phyloP scores from a whole-genome alignment of 2,113 vertebrate species.

The Lophius piscatorius region DNA sequence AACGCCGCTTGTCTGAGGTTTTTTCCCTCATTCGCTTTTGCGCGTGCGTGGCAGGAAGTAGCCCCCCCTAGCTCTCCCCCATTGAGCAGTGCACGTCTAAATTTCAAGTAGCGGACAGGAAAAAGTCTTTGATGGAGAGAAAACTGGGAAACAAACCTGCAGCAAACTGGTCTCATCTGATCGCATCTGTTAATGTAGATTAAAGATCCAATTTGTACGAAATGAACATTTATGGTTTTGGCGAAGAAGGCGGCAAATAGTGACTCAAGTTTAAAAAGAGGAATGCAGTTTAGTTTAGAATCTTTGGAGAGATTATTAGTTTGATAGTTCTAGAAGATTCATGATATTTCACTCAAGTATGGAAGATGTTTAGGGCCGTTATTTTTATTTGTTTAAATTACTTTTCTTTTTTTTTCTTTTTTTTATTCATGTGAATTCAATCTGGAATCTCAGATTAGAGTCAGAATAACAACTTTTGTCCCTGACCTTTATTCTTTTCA shows the following conservation, averaged over 20 bases:
- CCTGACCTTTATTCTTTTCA: too few relatives aligned
- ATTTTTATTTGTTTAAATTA: too few relatives aligned
- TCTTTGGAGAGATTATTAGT: too few relatives aligned
- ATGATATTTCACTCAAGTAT: too few relatives aligned
- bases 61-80: too few relatives aligned
- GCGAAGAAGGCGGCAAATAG: not conserved
- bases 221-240: not conserved
- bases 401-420: too few relatives aligned
- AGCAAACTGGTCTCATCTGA: not conserved
- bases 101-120: conserved; percentile 1
- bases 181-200: not conserved
- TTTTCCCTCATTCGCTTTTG: conserved; percentile 22
- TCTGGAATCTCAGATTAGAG: too few relatives aligned
- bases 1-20: conserved; percentile 46
- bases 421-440: too few relatives aligned
- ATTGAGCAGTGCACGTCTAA: conserved; percentile 22
- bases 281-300: not conserved
- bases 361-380: too few relatives aligned
- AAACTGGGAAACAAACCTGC: conserved; percentile 1
- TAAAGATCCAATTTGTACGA: not conserved
- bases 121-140: not conserved
- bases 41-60: conserved; percentile 6
- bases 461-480: too few relatives aligned
- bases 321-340: too few relatives aligned
- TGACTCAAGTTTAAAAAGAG: not conserved